Evolutionary conservation across 1,140 invertebrate genomes (phyloP), one percentile per base, ranked within the genome.

Genomic region (Drosophila kikkawai): DNA sequence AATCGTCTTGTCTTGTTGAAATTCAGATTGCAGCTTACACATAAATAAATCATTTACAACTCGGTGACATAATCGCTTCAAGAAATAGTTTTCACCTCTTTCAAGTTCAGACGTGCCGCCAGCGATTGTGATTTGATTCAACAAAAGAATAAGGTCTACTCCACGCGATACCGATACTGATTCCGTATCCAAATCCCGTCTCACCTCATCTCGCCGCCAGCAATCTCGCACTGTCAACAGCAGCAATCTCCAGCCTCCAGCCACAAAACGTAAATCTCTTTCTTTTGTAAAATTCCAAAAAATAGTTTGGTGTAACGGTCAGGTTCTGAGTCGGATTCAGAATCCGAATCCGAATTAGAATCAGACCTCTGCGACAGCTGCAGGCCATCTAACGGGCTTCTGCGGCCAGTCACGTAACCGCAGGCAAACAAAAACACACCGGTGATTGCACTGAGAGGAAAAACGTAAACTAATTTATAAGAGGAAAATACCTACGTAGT

Each of bases 51-150:
- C 29, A 69, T 75, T 71, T 79, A 75, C 82, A 86, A 82, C 55
- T 17, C 80, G 83, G 83, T 86, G 82, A 87, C 82, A 87, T 86
- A 86, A 87, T 86, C 59, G 50, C 53, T 78, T 47, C 65, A 79
- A 63, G 42, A 75, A 59, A 48, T 73, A 59, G 48, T 61, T 68
- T 80, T 50, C 59, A 79, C 65, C 57, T 79, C 75, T 58, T 82
- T 79, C 84, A 90, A 88, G 84, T 84, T 88, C 84, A 88, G 69
- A 90, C 84, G 84, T 88, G 85, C 85, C 80, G 84, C 68, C 73
- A 60, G 48, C 60, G 55, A 82, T 88, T 87, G 83, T 87, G 84
- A 65, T 83, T 83, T 80, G 80, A 88, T 90, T 60, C 44, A 70
- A 77, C 75, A 87, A 87, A 87, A 82, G 80, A 87, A 83, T 69